These are phyloP conservation scores for Chionodraco myersi DNA, from an alignment of 2,113 vertebrate genomes.

Conservation along the genomic window DNA sequence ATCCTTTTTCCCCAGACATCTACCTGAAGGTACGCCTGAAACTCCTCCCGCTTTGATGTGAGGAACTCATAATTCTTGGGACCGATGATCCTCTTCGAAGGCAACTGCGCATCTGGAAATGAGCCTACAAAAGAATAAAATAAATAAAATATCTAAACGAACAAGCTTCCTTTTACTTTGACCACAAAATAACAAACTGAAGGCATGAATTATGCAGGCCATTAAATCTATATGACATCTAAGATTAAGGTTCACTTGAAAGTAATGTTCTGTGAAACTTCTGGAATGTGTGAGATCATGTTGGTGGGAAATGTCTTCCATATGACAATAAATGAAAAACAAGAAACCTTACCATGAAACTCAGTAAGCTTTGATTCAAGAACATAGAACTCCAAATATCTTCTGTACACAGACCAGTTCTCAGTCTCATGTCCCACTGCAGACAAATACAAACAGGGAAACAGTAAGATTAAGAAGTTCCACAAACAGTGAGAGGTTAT, in stretches of 20 bases:
- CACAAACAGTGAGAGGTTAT: background rate
- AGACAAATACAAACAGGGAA: slow-evolving; percentile 46
- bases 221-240: background rate
- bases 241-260: background rate
- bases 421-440: slow-evolving; percentile 95
- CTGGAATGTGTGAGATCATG: background rate
- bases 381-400: slow-evolving; percentile 97
- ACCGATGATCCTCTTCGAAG: slow-evolving; percentile 96
- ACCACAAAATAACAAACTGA: background rate
- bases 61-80: slow-evolving; percentile 98
- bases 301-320: background rate
- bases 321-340: slow-evolving; percentile 7
- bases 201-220: background rate
- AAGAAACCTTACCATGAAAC: slow-evolving; percentile 90
- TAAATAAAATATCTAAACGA: background rate
- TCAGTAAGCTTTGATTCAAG: slow-evolving; percentile 97
- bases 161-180: background rate
- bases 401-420: slow-evolving; percentile 95
- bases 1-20: background rate
- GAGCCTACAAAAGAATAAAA: slow-evolving; percentile 83
- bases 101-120: slow-evolving; percentile 95
- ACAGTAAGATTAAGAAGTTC: background rate
- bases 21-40: slow-evolving; percentile 98
- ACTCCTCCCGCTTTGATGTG: slow-evolving; percentile 95
- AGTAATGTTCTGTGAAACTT: background rate